Base-by-base conservation (phyloP, 2,113 vertebrate species). In the Phasianus colchicus region DNA sequence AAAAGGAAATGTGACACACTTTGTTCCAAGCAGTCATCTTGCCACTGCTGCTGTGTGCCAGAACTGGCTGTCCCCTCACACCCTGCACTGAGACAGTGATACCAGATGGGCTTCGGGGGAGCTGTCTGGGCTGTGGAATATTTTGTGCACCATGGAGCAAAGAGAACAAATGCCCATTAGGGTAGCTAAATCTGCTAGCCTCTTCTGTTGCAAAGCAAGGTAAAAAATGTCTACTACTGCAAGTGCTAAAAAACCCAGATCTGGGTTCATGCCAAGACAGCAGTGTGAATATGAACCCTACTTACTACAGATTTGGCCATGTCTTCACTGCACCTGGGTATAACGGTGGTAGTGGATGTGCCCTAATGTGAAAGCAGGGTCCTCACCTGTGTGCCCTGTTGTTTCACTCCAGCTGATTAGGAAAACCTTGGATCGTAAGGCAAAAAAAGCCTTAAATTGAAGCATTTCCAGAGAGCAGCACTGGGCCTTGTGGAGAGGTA, bases 391-490 rank as follows among this genome's bases (percentile, higher is more conserved):
- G 60, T n/a, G 34, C 60, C 13, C 9, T 36, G 42, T 67, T 9
- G 15, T 74, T 30, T 71, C 3, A 9, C 15, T 5, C 19, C 17
- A 47, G 47, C 29, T 82, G 29, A 17, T 32, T 21, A 69, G 63
- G 20, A 65, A 93, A 80, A 25, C 16, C 29, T 80, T 15, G 57
- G n/a, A 36, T 29, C 60, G 25, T 13, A 19, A 12, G 29, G 18
- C 10, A 25, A 65, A 43, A 43, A 40, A 72, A 66, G 5, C 5
- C 2, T 47, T 47, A 30, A 83, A 11, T 4, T 1, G 2, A 2
- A 73, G 27, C 1, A 4, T 16, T 88, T 64, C 67, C 29, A 64
- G 34, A 50, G 3, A 3, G 77, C 0, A 0, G 17, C 0, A 0
- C 10, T 47, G 32, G n/a, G 32, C 32, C 4, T 25, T 48, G 9